Percentiles rank a stretch among this genome's conserved stretches.
These are phyloP conservation scores for Pelosia muscerda DNA, from an alignment of 2,888 invertebrate species.

Conservation along the genomic window DNA sequence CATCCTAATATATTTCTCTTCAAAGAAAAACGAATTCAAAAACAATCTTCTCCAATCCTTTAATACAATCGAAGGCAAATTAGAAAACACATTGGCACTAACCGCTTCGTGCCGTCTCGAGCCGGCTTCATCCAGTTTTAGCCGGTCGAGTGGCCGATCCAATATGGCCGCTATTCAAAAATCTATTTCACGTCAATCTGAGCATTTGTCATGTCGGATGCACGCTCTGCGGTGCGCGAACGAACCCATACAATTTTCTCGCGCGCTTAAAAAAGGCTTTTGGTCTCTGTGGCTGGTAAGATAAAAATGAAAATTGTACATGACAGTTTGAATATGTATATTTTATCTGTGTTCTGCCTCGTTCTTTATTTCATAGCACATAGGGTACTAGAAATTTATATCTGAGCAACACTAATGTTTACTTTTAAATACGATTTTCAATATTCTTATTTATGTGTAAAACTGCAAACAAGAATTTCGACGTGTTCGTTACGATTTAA, in stretches of 20 bases:
- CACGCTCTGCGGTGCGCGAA: slow-evolving; percentile 42
- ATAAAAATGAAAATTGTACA: slow-evolving; percentile 1
- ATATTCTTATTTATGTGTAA: too few relatives aligned
- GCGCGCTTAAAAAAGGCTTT: slow-evolving; percentile 29
- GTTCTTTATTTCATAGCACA: too few relatives aligned
- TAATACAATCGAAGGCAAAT: slow-evolving; percentile 50
- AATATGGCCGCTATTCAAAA: slow-evolving; percentile 74
- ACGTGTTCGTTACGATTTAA: too few relatives aligned
- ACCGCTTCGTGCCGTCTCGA: slow-evolving; percentile 39
- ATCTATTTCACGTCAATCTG: slow-evolving; percentile 84
- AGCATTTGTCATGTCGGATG: slow-evolving; percentile 70
- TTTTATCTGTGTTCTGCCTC: not conserved
- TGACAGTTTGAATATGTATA: not conserved
- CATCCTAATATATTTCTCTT: not conserved
- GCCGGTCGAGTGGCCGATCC: slow-evolving; percentile 64
- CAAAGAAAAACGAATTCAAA: slow-evolving; percentile 36
- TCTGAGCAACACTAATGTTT: too few relatives aligned
- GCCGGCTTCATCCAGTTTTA: slow-evolving; percentile 57
- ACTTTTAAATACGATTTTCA: too few relatives aligned
- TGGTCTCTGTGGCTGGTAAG: slow-evolving; percentile 32
- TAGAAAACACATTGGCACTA: slow-evolving; percentile 62
- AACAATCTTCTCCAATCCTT: slow-evolving; percentile 43
- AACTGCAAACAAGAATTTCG: too few relatives aligned
- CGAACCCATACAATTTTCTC: slow-evolving; percentile 41
- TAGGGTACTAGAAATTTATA: too few relatives aligned